Percentiles rank a stretch among this genome's conserved stretches.
These are phyloP conservation scores for Fundulus diaphanus DNA, from an alignment of 2,797 vertebrate genomes.

Conservation along the genomic window DNA sequence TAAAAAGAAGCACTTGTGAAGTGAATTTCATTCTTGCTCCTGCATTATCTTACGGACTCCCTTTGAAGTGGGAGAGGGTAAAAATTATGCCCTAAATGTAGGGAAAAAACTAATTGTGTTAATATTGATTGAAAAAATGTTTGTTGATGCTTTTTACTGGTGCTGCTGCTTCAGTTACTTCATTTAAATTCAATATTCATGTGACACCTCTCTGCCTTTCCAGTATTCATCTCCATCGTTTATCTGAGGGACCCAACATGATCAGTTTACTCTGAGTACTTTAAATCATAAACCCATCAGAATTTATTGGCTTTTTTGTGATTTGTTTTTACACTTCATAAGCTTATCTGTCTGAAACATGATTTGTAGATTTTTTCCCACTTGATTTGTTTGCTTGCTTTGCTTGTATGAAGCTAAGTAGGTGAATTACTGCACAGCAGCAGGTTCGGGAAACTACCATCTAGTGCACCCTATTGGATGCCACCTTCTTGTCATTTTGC, in stretches of 20 bases:
- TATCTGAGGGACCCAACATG: conserved; percentile 12
- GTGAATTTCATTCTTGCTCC: no score
- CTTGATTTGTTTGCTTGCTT: conserved; percentile 9
- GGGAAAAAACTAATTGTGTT: neutral
- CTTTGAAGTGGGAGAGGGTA: neutral
- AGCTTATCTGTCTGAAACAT: neutral
- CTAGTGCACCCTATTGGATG: neutral
- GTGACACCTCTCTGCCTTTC: neutral
- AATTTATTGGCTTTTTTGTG: neutral
- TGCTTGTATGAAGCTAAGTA: conserved; percentile 7
- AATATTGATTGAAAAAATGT: neutral
- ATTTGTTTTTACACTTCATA: neutral
- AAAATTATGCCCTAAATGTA: neutral
- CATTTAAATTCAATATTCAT: neutral
- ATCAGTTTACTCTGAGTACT: conserved; percentile 12
- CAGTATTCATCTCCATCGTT: neutral
- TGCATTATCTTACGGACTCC: neutral
- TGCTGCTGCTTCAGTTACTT: conserved; percentile 2
- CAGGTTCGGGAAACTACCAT: neutral
- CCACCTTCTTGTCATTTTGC: conserved; percentile 5
- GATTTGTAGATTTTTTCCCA: neutral
- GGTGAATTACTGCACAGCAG: conserved; percentile 17
- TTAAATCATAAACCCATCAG: conserved; percentile 16
- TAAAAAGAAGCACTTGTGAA: no score
- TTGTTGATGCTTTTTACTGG: neutral